Conservation (phyloP, 2,113 vertebrate species). For the Stercorarius parasiticus region DNA sequence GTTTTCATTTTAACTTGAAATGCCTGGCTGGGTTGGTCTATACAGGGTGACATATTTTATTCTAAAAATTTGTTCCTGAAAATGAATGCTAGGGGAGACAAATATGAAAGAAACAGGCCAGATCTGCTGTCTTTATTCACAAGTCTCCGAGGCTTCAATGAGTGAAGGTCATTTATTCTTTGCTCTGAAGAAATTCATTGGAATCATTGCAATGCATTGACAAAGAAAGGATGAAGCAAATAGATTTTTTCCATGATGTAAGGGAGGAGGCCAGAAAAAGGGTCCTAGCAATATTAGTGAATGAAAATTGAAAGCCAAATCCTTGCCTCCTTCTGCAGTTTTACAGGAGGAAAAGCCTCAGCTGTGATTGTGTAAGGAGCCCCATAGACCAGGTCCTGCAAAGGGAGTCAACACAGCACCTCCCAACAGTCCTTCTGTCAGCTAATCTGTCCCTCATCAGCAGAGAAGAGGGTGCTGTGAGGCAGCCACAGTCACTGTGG, state of each 20-base stretch:
- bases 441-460: too few relatives aligned
- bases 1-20: constrained; percentile 55
- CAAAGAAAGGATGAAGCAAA: neutral
- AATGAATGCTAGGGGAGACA: neutral
- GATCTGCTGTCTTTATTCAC: neutral
- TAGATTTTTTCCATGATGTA: neutral
- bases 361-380: neutral
- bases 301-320: neutral
- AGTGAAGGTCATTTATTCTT: neutral
- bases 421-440: neutral
- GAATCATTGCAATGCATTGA: neutral
- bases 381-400: neutral
- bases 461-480: neutral
- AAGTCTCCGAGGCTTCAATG: neutral
- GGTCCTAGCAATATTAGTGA: neutral
- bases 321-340: neutral
- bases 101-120: neutral
- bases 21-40: neutral
- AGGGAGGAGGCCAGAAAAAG: neutral
- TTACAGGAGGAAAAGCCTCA: neutral
- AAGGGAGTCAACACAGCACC: neutral
- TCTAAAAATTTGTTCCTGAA: neutral
- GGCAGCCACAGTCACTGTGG: neutral
- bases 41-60: neutral
- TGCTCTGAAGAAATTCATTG: neutral